Conservation (phyloP, 2,113 vertebrate species). For the Chunga burmeisteri region DNA sequence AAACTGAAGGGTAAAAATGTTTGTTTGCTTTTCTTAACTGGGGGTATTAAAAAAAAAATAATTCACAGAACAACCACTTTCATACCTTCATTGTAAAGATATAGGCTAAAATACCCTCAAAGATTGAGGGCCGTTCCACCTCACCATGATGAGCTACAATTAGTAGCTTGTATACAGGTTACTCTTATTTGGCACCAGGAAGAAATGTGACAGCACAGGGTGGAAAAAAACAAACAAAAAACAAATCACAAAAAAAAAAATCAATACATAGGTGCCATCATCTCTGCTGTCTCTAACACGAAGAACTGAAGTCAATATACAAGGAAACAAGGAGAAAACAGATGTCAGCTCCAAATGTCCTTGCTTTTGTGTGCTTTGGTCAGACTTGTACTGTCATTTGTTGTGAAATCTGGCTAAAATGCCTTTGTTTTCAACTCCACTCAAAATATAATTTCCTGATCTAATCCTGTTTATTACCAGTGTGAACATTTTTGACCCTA, state of each 20-base stretch:
- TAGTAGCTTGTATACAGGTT: not conserved
- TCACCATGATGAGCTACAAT: not conserved
- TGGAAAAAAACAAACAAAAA: not conserved
- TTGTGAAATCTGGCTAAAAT: not conserved
- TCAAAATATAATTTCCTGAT: not conserved
- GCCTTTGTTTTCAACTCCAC: not conserved
- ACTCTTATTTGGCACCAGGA: not conserved
- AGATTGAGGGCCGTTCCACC: not conserved
- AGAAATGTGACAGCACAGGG: not conserved
- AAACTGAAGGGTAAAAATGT: not conserved
- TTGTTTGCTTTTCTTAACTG: not conserved
- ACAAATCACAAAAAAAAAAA: too few species aligned
- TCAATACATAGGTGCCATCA: not conserved
- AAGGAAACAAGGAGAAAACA: not conserved
- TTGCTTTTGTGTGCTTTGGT: not conserved
- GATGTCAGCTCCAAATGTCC: not conserved
- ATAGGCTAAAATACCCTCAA: not conserved
- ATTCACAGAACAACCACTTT: not conserved
- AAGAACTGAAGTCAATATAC: not conserved
- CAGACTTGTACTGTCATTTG: not conserved
- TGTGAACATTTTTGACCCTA: not conserved
- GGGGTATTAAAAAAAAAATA: not conserved
- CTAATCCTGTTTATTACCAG: not conserved
- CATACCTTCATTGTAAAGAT: not conserved
- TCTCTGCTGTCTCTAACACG: not conserved